Evolutionary conservation across 2,888 invertebrate genomes (phyloP).

Genomic region (Tiphia femorata): DNA sequence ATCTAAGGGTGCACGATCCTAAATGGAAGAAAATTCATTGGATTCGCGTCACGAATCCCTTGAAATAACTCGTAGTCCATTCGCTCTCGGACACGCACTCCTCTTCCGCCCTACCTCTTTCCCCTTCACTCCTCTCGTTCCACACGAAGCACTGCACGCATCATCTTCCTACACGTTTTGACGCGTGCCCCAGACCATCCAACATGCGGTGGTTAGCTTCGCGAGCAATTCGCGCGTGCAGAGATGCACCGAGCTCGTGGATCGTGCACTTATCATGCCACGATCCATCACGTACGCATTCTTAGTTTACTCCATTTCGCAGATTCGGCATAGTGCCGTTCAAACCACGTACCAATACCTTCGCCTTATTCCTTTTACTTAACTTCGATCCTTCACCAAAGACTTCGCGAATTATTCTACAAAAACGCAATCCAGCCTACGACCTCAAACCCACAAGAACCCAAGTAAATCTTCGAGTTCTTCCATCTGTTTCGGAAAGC

Average conservation of each 20-base stretch:
- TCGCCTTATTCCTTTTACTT: too few species aligned
- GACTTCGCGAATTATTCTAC: too few species aligned
- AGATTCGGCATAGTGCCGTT: too few species aligned
- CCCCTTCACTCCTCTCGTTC: not conserved
- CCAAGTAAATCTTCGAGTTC: too few species aligned
- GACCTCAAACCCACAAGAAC: too few species aligned
- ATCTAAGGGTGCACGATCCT: conserved; percentile 33
- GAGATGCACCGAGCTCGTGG: conserved; percentile 12
- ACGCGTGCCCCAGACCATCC: not conserved
- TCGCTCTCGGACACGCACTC: conserved; percentile 6
- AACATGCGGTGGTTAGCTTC: conserved; percentile 16
- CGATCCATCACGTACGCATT: too few species aligned
- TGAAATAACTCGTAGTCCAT: conserved; percentile 49
- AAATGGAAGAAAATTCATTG: conserved; percentile 47
- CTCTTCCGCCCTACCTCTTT: conserved; percentile 16
- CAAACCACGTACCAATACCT: too few species aligned
- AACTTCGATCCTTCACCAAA: too few species aligned
- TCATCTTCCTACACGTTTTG: not conserved
- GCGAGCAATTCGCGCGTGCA: conserved; percentile 3
- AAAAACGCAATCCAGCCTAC: too few species aligned
- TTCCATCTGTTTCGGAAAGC: too few species aligned
- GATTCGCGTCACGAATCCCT: conserved; percentile 48
- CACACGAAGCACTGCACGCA: not conserved
- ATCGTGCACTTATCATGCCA: conserved; percentile 7
- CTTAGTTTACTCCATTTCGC: too few species aligned